Percentiles rank a stretch among this genome's conserved stretches.
Conservation (phyloP, 1,140 invertebrate species). For the Neuroterus valhalla region DNA sequence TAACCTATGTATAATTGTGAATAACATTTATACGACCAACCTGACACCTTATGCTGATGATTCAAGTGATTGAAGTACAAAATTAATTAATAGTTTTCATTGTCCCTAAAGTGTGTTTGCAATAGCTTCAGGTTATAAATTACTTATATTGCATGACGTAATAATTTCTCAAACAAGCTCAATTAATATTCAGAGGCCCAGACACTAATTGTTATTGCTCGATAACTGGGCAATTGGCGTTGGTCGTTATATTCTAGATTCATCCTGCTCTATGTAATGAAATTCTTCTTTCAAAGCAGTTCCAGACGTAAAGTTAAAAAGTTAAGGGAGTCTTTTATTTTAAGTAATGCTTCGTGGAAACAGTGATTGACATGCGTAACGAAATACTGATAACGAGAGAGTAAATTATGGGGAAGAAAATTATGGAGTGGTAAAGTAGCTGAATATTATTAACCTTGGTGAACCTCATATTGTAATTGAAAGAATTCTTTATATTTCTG, state of each 20-base stretch:
- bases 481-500: not conserved
- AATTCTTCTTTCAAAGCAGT: not conserved
- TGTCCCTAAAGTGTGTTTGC: constrained; percentile 1
- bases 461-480: not conserved
- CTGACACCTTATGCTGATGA: not conserved
- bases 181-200: constrained; percentile 39
- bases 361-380: constrained; percentile 3
- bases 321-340: not conserved
- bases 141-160: constrained; percentile 32
- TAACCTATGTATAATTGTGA: not conserved
- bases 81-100: constrained; percentile 10
- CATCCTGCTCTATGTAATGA: constrained; percentile 35
- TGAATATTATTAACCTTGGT: not conserved
- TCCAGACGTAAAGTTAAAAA: not conserved
- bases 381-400: constrained; percentile 16
- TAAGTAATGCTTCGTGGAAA: constrained; percentile 8
- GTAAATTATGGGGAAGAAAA: constrained; percentile 13
- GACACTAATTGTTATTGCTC: constrained; percentile 40
- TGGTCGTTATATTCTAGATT: constrained; percentile 42
- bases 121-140: not conserved
- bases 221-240: constrained; percentile 44
- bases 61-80: not conserved
- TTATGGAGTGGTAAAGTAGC: constrained; percentile 2
- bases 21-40: not conserved
- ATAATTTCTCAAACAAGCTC: constrained; percentile 39